A percentile compares a stretch with the other conserved stretches of the same genome.
Conservation (phyloP, 2,888 invertebrate species). For the Macrosiphum euphorbiae region DNA sequence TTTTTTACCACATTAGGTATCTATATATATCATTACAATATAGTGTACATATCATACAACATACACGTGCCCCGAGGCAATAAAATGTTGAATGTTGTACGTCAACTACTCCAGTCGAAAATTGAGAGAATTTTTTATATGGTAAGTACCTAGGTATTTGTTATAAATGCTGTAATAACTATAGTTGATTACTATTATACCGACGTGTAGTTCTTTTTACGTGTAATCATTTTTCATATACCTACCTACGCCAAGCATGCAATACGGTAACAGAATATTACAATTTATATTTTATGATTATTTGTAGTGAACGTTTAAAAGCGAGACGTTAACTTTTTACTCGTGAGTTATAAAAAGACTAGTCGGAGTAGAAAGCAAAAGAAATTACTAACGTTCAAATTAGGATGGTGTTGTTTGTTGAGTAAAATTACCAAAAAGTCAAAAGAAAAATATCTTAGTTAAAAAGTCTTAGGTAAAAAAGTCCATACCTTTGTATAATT, state of each 20-base stretch:
- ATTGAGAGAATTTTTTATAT: not conserved
- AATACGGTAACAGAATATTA: not conserved
- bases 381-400: not conserved
- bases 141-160: not conserved
- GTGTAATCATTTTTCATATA: not conserved
- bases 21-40: not conserved
- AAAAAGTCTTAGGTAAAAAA: too few relatives aligned
- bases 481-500: not conserved
- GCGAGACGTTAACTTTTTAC: not conserved
- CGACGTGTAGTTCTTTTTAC: not conserved
- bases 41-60: not conserved
- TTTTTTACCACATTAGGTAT: conserved; percentile 7
- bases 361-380: not conserved
- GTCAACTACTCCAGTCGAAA: not conserved
- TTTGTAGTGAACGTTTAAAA: not conserved
- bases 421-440: not conserved
- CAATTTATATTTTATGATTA: not conserved
- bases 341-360: not conserved
- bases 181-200: not conserved
- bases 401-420: not conserved
- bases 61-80: not conserved
- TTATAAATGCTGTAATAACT: not conserved
- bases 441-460: too few relatives aligned
- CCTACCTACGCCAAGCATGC: not conserved
- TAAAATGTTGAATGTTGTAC: not conserved